phyloP scores from a whole-genome alignment of 1,140 invertebrate genomes.

The Drosophila ogumai region DNA sequence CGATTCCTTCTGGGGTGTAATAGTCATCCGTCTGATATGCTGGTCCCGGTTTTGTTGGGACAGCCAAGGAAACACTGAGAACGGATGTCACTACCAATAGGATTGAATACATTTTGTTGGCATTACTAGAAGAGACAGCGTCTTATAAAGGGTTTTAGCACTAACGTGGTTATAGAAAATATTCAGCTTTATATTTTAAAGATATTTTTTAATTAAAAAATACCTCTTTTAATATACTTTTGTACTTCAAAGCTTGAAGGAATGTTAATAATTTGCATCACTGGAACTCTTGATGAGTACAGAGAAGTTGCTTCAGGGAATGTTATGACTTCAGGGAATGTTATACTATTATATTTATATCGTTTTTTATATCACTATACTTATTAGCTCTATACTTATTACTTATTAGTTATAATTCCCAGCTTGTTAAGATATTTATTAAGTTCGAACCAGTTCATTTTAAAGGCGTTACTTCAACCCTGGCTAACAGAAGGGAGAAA shows the following conservation, averaged over 20 bases:
- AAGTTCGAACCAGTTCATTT: conserved; percentile 8
- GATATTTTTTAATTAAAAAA: neutral
- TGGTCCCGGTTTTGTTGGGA: neutral
- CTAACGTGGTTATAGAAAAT: neutral
- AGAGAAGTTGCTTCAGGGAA: no score
- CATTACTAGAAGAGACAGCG: neutral
- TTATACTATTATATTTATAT: no score
- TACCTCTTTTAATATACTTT: neutral
- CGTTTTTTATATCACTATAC: no score
- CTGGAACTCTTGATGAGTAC: neutral
- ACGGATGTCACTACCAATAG: neutral
- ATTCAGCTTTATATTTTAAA: neutral
- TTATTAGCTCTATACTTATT: no score
- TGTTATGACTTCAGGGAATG: no score
- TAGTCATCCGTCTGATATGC: conserved; percentile 32
- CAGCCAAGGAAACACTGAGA: neutral
- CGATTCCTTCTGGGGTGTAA: conserved; percentile 81
- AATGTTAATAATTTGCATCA: conserved; percentile 20
- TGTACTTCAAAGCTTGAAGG: neutral
- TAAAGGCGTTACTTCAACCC: neutral
- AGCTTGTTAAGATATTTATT: no score
- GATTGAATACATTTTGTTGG: conserved; percentile 4
- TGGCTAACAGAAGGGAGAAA: neutral
- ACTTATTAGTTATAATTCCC: neutral
- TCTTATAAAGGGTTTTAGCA: neutral